Conservation (phyloP, 2,113 vertebrate species). For the Egretta garzetta region DNA sequence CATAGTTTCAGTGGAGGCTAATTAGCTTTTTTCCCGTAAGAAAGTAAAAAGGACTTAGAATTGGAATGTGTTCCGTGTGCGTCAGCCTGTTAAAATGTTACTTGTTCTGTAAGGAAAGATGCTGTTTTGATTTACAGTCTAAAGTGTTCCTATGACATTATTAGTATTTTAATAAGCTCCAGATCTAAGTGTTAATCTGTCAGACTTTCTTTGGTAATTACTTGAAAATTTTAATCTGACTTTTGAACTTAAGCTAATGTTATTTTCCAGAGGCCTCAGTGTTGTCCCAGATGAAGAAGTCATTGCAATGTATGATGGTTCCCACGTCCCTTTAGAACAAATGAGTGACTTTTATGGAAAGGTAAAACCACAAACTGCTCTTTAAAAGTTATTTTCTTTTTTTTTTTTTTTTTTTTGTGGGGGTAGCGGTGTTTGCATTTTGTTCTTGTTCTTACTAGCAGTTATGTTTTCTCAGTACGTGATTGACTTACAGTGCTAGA, state of each 20-base stretch:
- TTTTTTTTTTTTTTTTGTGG: not conserved
- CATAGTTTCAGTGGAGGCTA: not conserved
- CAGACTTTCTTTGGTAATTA: not conserved
- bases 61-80: not conserved
- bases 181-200: not conserved
- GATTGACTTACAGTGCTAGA: not conserved
- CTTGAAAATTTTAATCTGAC: not conserved
- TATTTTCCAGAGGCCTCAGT: slow-evolving; percentile 85
- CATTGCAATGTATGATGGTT: slow-evolving; percentile 96
- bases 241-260: not conserved
- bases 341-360: slow-evolving; percentile 99
- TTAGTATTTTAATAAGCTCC: not conserved
- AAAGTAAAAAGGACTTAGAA: not conserved
- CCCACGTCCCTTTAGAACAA: slow-evolving; percentile 92
- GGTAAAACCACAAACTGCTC: slow-evolving; percentile 69
- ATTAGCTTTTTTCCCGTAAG: slow-evolving; percentile 2
- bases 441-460: not conserved
- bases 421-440: not conserved
- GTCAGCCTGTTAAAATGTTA: not conserved
- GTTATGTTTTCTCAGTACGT: not conserved
- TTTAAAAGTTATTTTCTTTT: not conserved
- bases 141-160: not conserved
- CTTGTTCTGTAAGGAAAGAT: not conserved
- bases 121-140: not conserved
- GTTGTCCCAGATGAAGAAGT: slow-evolving; percentile 94